phyloP scores from a whole-genome alignment of 2,113 vertebrate genomes.

The Catharus bicknelli region DNA sequence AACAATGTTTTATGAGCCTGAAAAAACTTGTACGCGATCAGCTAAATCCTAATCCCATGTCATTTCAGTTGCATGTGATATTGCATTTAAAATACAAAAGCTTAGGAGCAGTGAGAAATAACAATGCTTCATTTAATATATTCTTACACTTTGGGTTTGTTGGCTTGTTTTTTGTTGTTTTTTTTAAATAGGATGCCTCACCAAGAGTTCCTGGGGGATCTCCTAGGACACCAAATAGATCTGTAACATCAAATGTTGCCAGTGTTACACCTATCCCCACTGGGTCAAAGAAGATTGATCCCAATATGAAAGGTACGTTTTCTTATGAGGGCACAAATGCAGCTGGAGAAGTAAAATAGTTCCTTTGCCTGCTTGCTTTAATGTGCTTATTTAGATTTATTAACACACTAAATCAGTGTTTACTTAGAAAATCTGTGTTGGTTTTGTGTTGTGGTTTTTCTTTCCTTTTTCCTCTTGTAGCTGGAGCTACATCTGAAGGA shows the following conservation, averaged over 20 bases:
- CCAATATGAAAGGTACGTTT: conserved; percentile 84
- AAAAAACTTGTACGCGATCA: neutral
- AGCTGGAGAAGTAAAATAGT: neutral
- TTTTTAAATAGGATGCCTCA: conserved; percentile 80
- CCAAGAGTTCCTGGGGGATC: conserved; percentile 91
- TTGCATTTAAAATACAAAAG: neutral
- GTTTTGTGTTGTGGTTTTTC: neutral
- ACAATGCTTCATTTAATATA: neutral
- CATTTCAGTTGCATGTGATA: neutral
- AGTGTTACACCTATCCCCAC: conserved; percentile 92
- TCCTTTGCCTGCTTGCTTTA: neutral
- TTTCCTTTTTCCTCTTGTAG: conserved; percentile 37
- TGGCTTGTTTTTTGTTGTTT: neutral
- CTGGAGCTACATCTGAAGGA: conserved; percentile 96
- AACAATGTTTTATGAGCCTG: neutral
- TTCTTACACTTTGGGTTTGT: neutral
- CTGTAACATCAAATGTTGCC: conserved; percentile 88
- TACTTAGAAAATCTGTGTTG: neutral
- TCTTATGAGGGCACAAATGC: neutral
- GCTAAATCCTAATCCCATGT: neutral
- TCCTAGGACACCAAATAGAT: conserved; percentile 90
- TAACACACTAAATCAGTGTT: neutral
- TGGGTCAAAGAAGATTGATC: conserved; percentile 85
- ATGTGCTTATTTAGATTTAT: neutral
- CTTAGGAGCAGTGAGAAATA: neutral